Conservation (phyloP, 1,140 invertebrate species). For the Gryon sp. region DNA sequence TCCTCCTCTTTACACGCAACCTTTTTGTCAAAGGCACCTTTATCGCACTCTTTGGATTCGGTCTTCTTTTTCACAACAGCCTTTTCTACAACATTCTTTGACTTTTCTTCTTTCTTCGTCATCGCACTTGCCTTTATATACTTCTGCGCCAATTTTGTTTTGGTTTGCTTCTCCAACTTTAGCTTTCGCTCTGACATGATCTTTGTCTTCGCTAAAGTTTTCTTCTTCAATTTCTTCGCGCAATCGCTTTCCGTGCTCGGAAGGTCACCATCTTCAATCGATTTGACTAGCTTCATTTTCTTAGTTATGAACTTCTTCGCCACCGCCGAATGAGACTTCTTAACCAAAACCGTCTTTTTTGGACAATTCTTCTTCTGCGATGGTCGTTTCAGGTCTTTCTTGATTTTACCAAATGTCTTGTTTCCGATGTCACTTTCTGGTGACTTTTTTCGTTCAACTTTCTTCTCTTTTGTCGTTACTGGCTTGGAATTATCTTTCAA, state of each 20-base stretch:
- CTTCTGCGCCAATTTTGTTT: slow-evolving; percentile 71
- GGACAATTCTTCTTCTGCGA: slow-evolving; percentile 69
- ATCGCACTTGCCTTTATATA: slow-evolving; percentile 68
- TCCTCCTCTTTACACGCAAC: slow-evolving; percentile 64
- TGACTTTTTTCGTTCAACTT: slow-evolving; percentile 69
- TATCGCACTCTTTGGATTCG: slow-evolving; percentile 71
- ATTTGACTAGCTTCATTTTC: slow-evolving; percentile 76
- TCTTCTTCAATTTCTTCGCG: slow-evolving; percentile 62
- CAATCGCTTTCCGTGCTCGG: slow-evolving; percentile 60
- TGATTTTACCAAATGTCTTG: slow-evolving; percentile 66
- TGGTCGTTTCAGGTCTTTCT: slow-evolving; percentile 71
- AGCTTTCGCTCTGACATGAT: slow-evolving; percentile 67
- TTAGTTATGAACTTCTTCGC: slow-evolving; percentile 75
- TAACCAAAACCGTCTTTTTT: slow-evolving; percentile 77
- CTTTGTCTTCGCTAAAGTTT: slow-evolving; percentile 66
- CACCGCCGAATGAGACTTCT: slow-evolving; percentile 72
- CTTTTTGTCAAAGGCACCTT: slow-evolving; percentile 67
- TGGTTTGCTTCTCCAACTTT: slow-evolving; percentile 73
- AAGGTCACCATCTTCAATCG: slow-evolving; percentile 60
- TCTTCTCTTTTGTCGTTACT: slow-evolving; percentile 70
- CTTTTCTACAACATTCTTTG: slow-evolving; percentile 71
- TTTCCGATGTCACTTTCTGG: slow-evolving; percentile 66
- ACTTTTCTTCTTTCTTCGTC: slow-evolving; percentile 74
- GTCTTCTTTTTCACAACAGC: slow-evolving; percentile 70
- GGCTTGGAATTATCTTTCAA: slow-evolving; percentile 69